These are phyloP conservation scores for Nyleta sp. DNA, from an alignment of 2,888 invertebrate species.

Conservation along the genomic window DNA sequence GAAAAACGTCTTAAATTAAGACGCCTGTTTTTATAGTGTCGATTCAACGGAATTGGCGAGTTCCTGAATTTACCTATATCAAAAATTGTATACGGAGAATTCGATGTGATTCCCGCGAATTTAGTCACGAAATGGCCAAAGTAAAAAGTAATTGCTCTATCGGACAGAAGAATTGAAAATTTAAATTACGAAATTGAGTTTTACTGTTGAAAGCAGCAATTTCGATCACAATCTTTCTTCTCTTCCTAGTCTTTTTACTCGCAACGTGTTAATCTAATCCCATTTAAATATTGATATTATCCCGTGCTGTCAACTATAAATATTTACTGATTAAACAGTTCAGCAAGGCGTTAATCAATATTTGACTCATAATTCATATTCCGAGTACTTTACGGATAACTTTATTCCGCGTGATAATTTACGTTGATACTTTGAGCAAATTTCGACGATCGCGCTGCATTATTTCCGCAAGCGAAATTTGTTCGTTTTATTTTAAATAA, in stretches of 20 bases:
- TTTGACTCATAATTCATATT: slow-evolving; percentile 33
- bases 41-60: no score
- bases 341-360: slow-evolving; percentile 39
- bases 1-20: no score
- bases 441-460: not conserved
- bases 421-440: not conserved
- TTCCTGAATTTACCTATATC: no score
- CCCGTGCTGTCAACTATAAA: slow-evolving; percentile 16
- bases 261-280: slow-evolving; percentile 19
- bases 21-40: no score
- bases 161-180: no score
- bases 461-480: not conserved
- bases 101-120: no score
- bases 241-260: not conserved
- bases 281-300: slow-evolving; percentile 17
- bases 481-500: not conserved
- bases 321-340: slow-evolving; percentile 52
- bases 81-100: no score
- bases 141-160: no score
- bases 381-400: slow-evolving; percentile 11
- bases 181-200: no score
- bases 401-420: slow-evolving; percentile 3
- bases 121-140: no score
- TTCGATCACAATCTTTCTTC: no score
- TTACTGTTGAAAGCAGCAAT: no score